phyloP scores from a whole-genome alignment of 1,140 invertebrate genomes.

The Cydia amplana region DNA sequence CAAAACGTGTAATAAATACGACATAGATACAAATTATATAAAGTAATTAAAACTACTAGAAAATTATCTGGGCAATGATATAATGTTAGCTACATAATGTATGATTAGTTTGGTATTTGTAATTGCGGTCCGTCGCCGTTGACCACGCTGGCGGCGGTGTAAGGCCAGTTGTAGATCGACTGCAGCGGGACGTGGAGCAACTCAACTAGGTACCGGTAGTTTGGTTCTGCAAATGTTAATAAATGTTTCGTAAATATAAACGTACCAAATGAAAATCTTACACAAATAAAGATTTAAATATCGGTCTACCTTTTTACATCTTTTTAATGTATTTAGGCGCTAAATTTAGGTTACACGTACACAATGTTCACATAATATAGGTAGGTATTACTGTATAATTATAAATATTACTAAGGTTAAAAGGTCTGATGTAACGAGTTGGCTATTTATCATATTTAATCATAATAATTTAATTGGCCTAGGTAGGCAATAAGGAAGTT shows the following conservation, averaged over 20 bases:
- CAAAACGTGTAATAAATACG: slow-evolving; percentile 24
- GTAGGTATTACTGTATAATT: no score
- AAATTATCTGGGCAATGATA: slow-evolving; percentile 14
- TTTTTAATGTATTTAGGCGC: no score
- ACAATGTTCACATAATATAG: no score
- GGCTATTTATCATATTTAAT: no score
- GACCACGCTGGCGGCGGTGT: slow-evolving; percentile 45
- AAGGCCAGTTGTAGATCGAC: slow-evolving; percentile 72
- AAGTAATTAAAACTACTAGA: slow-evolving; percentile 6
- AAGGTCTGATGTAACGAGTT: no score
- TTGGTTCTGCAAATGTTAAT: slow-evolving; percentile 83
- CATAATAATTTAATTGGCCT: no score
- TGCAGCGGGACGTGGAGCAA: slow-evolving; percentile 92
- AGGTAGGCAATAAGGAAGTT: no score
- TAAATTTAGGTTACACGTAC: no score
- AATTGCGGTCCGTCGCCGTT: slow-evolving; percentile 53
- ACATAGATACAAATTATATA: slow-evolving; percentile 20
- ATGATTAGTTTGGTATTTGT: not conserved
- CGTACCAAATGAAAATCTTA: no score
- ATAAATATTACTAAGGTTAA: no score
- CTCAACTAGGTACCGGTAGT: slow-evolving; percentile 91
- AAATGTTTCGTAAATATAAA: not conserved
- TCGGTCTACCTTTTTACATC: no score
- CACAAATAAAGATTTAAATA: no score
- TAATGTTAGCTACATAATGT: not conserved